phyloP scores from a whole-genome alignment of 1,140 invertebrate genomes.

The Diploscapter pachys region DNA sequence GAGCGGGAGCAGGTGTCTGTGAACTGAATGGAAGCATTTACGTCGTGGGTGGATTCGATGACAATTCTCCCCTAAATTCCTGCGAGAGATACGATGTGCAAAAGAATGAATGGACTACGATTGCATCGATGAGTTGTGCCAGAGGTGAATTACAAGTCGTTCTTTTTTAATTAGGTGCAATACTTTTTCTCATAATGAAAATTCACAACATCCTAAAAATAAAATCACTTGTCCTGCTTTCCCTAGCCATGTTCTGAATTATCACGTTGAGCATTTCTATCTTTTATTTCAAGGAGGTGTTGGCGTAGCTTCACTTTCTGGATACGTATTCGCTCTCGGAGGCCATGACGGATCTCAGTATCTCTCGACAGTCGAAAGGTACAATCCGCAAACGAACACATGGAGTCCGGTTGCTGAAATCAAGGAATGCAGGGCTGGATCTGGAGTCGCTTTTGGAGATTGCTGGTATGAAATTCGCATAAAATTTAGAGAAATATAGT shows the following conservation, averaged over 20 bases:
- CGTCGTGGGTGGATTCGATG: conserved; percentile 86
- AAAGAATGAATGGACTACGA: conserved; percentile 75
- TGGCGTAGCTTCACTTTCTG: conserved; percentile 46
- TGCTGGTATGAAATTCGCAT: conserved; percentile 53
- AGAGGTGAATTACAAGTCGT: conserved; percentile 59
- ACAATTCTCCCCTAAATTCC: conserved; percentile 80
- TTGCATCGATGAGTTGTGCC: conserved; percentile 75
- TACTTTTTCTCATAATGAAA: background rate
- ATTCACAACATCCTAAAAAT: too few species aligned
- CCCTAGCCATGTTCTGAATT: too few species aligned
- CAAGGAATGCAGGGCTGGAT: conserved; percentile 52
- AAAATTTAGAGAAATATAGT: too few species aligned
- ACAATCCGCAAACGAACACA: conserved; percentile 58
- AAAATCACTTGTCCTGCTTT: too few species aligned
- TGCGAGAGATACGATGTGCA: conserved; percentile 78
- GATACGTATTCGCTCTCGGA: conserved; percentile 61
- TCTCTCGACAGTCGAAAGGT: conserved; percentile 61
- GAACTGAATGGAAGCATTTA: conserved; percentile 67
- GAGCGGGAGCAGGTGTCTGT: conserved; percentile 47
- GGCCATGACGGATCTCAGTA: conserved; percentile 61
- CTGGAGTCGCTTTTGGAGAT: conserved; percentile 65
- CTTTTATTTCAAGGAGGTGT: conserved; percentile 39
- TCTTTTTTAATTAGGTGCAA: background rate
- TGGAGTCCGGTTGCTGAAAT: conserved; percentile 59
- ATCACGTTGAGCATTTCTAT: too few species aligned